phyloP scores from a whole-genome alignment of 2,113 vertebrate genomes.

The Peromyscus californicus region DNA sequence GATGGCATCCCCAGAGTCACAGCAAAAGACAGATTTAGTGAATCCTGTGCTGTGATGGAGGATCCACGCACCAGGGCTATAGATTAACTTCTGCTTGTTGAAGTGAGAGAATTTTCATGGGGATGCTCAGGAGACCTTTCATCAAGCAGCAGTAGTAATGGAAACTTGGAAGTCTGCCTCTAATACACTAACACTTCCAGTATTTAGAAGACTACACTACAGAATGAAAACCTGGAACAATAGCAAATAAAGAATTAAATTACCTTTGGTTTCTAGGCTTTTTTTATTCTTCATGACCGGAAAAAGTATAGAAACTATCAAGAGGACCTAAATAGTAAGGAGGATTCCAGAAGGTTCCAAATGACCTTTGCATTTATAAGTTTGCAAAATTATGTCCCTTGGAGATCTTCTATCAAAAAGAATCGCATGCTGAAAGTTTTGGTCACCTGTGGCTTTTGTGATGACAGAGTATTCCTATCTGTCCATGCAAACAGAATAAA shows the following conservation, averaged over 20 bases:
- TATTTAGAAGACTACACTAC: not conserved
- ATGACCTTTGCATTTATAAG: not conserved
- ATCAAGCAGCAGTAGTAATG: not conserved
- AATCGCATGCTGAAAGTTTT: not conserved
- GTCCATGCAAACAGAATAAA: not conserved
- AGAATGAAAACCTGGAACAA: not conserved
- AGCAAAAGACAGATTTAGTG: constrained; percentile 62
- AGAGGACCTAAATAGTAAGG: not conserved
- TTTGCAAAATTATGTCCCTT: not conserved
- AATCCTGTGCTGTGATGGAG: constrained; percentile 41
- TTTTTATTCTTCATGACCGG: not conserved
- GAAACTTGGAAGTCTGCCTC: constrained; percentile 16
- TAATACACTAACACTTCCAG: constrained; percentile 13
- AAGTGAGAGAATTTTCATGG: constrained; percentile 52
- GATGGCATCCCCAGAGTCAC: constrained; percentile 67
- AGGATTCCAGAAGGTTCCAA: not conserved
- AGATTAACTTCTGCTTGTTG: constrained; percentile 31
- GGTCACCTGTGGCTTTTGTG: not conserved
- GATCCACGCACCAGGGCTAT: not conserved
- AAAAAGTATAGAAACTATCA: not conserved
- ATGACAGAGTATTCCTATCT: constrained; percentile 1
- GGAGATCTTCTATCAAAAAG: not conserved
- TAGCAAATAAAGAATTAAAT: constrained; percentile 52
- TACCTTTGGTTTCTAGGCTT: constrained; percentile 19
- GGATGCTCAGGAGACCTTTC: constrained; percentile 51